Base-by-base conservation (phyloP, 2,888 invertebrate species). In the Terebella lapidaria region DNA sequence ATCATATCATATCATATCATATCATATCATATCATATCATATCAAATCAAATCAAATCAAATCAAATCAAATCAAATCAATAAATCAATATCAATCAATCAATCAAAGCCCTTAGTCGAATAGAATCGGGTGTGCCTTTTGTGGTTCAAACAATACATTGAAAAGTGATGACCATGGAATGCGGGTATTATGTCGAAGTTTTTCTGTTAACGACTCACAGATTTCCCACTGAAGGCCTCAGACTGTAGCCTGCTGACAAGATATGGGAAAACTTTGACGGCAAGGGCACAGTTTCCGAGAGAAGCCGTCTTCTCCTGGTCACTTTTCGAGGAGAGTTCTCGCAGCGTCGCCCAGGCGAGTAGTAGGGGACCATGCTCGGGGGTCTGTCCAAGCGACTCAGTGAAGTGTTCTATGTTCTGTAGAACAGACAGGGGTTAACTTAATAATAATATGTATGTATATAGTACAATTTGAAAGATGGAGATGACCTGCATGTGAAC, bases 301-400 rank as follows among this genome's bases (percentile, higher is more conserved):
- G 73, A 71, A 18, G 66, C 49, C 18, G 53, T 42, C n/a, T 55
- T 47, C 1, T 56, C 61, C 20, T 64, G 65, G 1, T 59, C 60
- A 20, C 62, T 62, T 5, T 15, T 4, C 28, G 67, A 57, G 29
- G 66, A 68, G 20, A 75, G 58, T 57, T 74, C 71, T 29, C 75
- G 65, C 15, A 80, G 65, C 2, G 77, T 70, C 5, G 77, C 69
- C 81, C 81, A 81, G 42, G 72, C 67, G 30, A 81, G 67, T 18
- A 80, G 67, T 15, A 81, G 54, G 1, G 79, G 78, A 0, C 77
- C 74, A 64, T 81, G 79, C 20, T 61, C 63, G 2, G 69, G 68
- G 25, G 69, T 67, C 56, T 75, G 74, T 3, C 70, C 72, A 42
- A 74, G 60, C 4, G 59, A 57, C 15, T 61, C 54, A n/a, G 74